Conservation (phyloP, 2,797 vertebrate genomes). For the Craterocephalus amniculus region DNA sequence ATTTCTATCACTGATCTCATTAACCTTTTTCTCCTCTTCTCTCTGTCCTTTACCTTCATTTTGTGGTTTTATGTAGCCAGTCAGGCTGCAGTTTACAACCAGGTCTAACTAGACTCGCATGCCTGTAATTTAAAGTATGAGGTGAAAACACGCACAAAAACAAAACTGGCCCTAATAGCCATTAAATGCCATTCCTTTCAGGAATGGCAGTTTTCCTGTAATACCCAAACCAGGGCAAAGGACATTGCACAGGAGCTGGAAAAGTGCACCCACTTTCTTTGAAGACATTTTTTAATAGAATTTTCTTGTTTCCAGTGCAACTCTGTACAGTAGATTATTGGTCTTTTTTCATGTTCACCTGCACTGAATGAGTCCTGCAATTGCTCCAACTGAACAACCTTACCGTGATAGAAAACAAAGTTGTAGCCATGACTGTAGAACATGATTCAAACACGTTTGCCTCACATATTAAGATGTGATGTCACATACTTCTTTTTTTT, state of each 20-base stretch:
- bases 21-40: constrained; percentile 17
- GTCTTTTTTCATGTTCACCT: too few relatives aligned
- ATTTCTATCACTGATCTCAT: constrained; percentile 57
- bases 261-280: not conserved
- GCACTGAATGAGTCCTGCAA: too few relatives aligned
- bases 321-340: not conserved
- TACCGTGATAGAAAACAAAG: not conserved
- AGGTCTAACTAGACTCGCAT: not conserved
- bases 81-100: not conserved
- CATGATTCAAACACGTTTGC: not conserved
- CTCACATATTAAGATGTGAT: not conserved
- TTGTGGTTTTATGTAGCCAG: constrained; percentile 5
- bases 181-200: not conserved
- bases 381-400: not conserved
- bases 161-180: not conserved
- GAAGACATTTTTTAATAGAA: not conserved
- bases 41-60: constrained; percentile 27
- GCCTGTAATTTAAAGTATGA: not conserved
- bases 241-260: not conserved
- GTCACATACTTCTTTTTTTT: not conserved
- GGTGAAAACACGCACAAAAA: not conserved
- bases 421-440: not conserved
- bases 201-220: not conserved
- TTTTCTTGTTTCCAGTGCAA: not conserved
- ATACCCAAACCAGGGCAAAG: not conserved